phyloP scores from a whole-genome alignment of 2,113 vertebrate species.

The Ceratotherium simum region DNA sequence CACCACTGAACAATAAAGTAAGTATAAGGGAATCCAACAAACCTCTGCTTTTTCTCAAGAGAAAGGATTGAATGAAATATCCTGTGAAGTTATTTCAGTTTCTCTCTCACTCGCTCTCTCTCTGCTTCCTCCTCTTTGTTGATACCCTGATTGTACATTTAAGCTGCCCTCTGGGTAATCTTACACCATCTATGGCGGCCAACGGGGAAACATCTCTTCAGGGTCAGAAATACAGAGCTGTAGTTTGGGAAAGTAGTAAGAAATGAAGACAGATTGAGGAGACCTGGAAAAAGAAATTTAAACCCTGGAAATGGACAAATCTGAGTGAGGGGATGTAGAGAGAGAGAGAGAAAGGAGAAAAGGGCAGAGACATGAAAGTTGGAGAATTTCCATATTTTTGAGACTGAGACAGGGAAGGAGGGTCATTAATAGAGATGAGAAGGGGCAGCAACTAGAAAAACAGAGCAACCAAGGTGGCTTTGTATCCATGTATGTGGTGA shows the following conservation, averaged over 20 bases:
- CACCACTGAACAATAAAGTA: neutral
- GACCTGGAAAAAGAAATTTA: neutral
- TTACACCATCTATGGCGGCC: neutral
- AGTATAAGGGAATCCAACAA: neutral
- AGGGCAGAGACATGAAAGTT: neutral
- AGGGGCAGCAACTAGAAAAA: neutral
- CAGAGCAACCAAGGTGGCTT: neutral
- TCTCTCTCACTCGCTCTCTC: neutral
- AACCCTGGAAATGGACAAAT: neutral
- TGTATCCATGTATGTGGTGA: neutral
- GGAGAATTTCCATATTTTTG: neutral
- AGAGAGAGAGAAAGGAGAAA: neutral
- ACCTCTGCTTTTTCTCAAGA: neutral
- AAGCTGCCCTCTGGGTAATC: neutral
- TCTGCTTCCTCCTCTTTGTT: neutral
- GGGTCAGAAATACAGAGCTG: neutral
- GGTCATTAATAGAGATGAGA: neutral
- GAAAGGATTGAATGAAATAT: neutral
- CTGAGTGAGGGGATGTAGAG: neutral
- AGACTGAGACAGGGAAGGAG: neutral
- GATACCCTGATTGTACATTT: neutral
- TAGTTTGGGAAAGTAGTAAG: neutral
- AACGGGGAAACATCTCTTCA: neutral
- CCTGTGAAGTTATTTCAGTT: neutral
- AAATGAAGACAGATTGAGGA: neutral